A percentile compares a stretch with the other conserved stretches of the same genome.
Conservation (phyloP, 2,888 invertebrate genomes). For the Tipula helvola region DNA sequence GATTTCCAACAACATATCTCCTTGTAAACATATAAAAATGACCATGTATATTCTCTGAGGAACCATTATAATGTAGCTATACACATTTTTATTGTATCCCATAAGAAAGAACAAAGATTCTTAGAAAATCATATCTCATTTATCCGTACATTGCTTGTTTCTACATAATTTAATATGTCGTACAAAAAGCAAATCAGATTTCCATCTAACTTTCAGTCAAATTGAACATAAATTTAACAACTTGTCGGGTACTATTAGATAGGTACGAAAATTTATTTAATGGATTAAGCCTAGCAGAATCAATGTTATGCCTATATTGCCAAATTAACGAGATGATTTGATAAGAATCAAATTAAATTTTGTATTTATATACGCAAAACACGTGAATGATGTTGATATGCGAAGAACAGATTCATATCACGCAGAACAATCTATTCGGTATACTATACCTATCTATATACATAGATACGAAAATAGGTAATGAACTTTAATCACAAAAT, state of each 20-base stretch:
- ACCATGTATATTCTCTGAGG: neutral
- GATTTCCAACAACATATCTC: no score
- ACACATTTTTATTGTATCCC: neutral
- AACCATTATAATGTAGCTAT: neutral
- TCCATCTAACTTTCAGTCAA: neutral
- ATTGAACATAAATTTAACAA: neutral
- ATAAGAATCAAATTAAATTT: neutral
- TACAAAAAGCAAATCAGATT: neutral
- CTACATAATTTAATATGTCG: neutral
- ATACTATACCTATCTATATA: neutral
- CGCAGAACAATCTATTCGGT: neutral
- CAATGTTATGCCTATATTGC: neutral
- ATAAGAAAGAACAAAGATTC: neutral
- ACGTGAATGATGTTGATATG: neutral
- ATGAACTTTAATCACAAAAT: neutral
- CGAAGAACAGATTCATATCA: neutral
- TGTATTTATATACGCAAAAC: neutral
- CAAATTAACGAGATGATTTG: neutral
- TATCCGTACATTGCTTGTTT: neutral
- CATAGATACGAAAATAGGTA: neutral
- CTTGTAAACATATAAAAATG: no score
- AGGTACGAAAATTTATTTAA: neutral
- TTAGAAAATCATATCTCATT: neutral
- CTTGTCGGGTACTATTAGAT: neutral
- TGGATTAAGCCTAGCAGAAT: neutral